Base-by-base conservation (phyloP, 2,113 vertebrate genomes). In the Callopanchax toddi region DNA sequence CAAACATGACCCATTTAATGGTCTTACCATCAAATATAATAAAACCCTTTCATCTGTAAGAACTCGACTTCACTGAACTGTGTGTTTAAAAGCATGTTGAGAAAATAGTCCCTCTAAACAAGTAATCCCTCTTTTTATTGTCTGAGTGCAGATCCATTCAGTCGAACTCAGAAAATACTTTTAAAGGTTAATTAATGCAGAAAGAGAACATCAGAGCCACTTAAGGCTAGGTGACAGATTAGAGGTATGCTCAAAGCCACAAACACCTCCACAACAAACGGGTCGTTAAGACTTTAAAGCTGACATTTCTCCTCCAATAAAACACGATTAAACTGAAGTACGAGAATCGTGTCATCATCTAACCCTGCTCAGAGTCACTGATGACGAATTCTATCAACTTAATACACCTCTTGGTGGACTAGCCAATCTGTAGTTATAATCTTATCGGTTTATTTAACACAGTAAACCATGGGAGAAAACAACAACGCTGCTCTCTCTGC, bases 161-260 rank as follows among this genome's bases (percentile, higher is more conserved):
- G 52, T 1, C 10, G 42, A 72, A 48, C 75, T 67, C 52, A 57
- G 39, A 70, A 71, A 71, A 40, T 43, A 34, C 21, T 4, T 34
- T 61, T 76, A 77, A 63, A 84, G 40, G 76, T 78, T 52, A 82
- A 82, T 85, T 83, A 77, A 86, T 42, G 66, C 71, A 25, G 72
- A 50, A 55, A 68, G 58, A 60, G 71, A 78, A 67, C 84, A 78
- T 69, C 81, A 72, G 26, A 45, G 52, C 53, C 76, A 79, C 85
- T 86, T 73, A 77, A 68, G 40, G 57, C 65, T 48, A 39, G 12
- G 40, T 25, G 70, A 73, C 71, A 72, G 75, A 44, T 55, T 0
- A 26, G 60, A 53, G 49, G 32, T 3, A 34, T 9, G 43, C 71
- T 68, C 69, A 71, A 57, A 23, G 60, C 71, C 57, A 45, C 60